Evolutionary conservation across 2,888 invertebrate species (phyloP).

Genomic region (Eristalis tenax): DNA sequence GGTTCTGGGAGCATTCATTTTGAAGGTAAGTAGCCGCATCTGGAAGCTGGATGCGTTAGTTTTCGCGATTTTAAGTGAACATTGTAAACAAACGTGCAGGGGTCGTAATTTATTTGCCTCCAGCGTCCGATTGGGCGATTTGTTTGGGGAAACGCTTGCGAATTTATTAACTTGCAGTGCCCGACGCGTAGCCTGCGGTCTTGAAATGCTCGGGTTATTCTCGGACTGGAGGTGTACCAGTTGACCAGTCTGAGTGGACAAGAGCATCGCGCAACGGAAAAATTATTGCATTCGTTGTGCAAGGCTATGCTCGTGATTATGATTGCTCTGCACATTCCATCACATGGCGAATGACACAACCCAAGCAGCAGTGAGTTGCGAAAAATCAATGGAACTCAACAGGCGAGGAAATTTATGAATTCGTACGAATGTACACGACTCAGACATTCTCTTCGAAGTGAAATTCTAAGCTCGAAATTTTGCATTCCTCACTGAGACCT

Average conservation of each 20-base stretch:
- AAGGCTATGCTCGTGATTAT: too few species aligned
- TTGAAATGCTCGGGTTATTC: not conserved
- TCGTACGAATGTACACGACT: too few species aligned
- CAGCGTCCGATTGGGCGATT: not conserved
- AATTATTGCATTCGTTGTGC: too few species aligned
- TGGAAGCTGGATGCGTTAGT: not conserved
- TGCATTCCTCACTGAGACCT: too few species aligned
- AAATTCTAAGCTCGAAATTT: too few species aligned
- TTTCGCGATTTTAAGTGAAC: conserved; percentile 2
- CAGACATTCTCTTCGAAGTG: too few species aligned
- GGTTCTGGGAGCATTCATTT: conserved; percentile 34
- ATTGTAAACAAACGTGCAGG: conserved; percentile 12
- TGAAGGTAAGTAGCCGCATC: conserved; percentile 14
- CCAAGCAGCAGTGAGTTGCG: too few species aligned
- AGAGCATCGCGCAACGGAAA: too few species aligned
- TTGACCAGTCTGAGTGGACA: not conserved
- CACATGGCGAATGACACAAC: too few species aligned
- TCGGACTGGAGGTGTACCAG: not conserved
- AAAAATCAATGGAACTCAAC: too few species aligned
- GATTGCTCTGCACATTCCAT: too few species aligned
- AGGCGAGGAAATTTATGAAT: too few species aligned
- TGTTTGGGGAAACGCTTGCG: conserved; percentile 17
- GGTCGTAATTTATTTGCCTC: conserved; percentile 14
- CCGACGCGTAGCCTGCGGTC: not conserved
- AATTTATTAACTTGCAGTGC: not conserved